A percentile compares a stretch with the other conserved stretches of the same genome.
Conservation (phyloP, 2,797 vertebrate genomes). For the Melanotaenia parkinsoni region DNA sequence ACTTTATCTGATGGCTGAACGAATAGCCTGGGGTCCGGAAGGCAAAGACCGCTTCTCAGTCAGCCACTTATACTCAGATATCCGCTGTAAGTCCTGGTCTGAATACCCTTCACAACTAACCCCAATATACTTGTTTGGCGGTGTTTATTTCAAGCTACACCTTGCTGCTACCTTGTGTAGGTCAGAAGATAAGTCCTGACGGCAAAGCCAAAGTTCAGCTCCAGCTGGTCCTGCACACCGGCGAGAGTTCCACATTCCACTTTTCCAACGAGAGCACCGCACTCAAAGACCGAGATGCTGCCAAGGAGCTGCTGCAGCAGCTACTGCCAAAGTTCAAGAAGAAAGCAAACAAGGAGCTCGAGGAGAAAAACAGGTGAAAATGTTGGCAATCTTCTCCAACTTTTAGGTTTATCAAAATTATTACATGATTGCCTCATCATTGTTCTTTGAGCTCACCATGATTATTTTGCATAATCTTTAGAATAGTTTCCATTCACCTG, state of each 20-base stretch:
- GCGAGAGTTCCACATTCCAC: slow-evolving; percentile 97
- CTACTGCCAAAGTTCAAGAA: slow-evolving; percentile 98
- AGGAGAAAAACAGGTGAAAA: slow-evolving; percentile 96
- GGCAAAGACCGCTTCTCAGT: slow-evolving; percentile 97
- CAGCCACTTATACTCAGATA: slow-evolving; percentile 97
- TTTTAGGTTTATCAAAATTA: too few species aligned
- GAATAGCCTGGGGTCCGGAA: slow-evolving; percentile 97
- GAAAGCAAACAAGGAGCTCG: slow-evolving; percentile 98
- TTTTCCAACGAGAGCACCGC: slow-evolving; percentile 95
- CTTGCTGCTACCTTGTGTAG: slow-evolving; percentile 71
- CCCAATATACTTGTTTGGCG: not conserved
- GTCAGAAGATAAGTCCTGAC: slow-evolving; percentile 99
- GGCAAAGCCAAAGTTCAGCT: slow-evolving; percentile 99
- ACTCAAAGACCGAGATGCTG: slow-evolving; percentile 92
- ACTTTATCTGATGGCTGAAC: slow-evolving; percentile 97
- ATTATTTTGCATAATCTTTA: not conserved
- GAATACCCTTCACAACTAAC: not conserved
- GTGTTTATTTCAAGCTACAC: not conserved
- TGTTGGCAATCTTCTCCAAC: not conserved
- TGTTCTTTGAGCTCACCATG: not conserved
- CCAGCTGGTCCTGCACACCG: slow-evolving; percentile 95
- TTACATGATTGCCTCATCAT: not conserved
- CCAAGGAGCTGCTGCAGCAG: slow-evolving; percentile 97
- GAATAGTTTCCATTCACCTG: not conserved
- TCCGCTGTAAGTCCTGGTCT: slow-evolving; percentile 91